Conservation (phyloP, 2,797 vertebrate genomes). For the Hydrocynus forskahlii region DNA sequence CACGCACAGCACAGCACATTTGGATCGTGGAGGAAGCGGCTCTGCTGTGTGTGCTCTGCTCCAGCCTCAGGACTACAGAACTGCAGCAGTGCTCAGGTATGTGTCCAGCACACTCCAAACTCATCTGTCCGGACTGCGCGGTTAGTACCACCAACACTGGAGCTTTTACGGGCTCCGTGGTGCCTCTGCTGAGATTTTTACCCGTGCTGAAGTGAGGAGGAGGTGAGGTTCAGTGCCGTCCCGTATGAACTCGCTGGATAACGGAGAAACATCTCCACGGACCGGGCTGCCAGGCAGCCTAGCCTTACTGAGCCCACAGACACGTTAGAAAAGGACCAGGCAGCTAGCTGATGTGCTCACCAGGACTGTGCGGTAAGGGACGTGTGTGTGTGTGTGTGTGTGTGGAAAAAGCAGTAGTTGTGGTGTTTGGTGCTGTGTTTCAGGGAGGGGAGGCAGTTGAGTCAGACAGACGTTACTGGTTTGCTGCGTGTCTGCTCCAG, state of each 20-base stretch:
- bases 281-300: neutral
- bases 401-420: neutral
- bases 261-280: slow-evolving; percentile 1
- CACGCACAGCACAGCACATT: neutral
- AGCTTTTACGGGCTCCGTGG: neutral
- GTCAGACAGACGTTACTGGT: neutral
- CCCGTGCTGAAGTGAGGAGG: neutral
- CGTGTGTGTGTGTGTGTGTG: neutral
- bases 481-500: neutral
- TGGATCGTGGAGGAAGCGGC: slow-evolving; percentile 23
- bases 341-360: neutral
- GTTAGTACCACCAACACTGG: neutral
- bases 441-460: neutral
- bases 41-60: slow-evolving; percentile 47
- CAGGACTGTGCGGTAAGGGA: neutral
- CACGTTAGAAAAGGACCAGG: neutral
- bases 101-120: neutral
- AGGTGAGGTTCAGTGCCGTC: neutral
- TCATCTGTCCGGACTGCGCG: neutral
- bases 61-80: slow-evolving; percentile 40
- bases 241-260: slow-evolving; percentile 18
- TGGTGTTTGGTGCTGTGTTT: no score
- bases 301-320: neutral
- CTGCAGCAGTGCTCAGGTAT: slow-evolving; percentile 53
- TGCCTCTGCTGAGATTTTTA: neutral